Base-by-base conservation (phyloP, 2,797 vertebrate species). In the Malacoctenus gilli region DNA sequence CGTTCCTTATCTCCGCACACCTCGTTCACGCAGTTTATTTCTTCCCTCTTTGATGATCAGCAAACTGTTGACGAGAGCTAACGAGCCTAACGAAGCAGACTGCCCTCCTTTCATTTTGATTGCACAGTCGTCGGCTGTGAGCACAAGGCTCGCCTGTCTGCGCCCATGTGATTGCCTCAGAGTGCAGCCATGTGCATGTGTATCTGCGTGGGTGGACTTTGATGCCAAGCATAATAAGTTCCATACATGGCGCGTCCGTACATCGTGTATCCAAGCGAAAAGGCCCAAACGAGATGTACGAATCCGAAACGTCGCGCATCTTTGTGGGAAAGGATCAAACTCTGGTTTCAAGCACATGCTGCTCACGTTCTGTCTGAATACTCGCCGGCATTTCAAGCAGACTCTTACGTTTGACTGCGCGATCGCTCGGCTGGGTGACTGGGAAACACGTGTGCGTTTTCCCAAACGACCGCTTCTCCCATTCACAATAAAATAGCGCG, bases 91-190 rank as follows among this genome's bases (percentile, higher is more conserved):
- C 47, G 50, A 43, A 77, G 77, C 84, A 78, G 51, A 71, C 59
- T 72, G 65, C 56, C 63, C 59, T 77, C 73, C 47, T 85, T 85
- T 79, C 74, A 72, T 44, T 46, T 51, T 47, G 72, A 81, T 60
- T 74, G 62, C 68, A 65, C 65, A 73, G 74, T 59, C 64, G 49
- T 64, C 42, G 70, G 60, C 43, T 74, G 35, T 16, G 59, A 81
- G 68, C 79, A 87, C 79, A 79, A 58, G 51, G 73, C 75, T 20
- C 13, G 64, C 84, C 66, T 85, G 77, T 79, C 35, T 53, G 32
- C 49, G 50, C 56, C 47, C 38, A 14, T 64, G 68, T 58, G 49
- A 59, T 20, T 36, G 59, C 59, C 48, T 48, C 28, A 10, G 39
- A 21, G 64, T 55, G 68, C 58, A 34, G 1, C 66, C 38, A 43